Evolutionary conservation across 1,140 invertebrate species (phyloP), one percentile per base, ranked within the genome.

Genomic region (Drepana arcuata): DNA sequence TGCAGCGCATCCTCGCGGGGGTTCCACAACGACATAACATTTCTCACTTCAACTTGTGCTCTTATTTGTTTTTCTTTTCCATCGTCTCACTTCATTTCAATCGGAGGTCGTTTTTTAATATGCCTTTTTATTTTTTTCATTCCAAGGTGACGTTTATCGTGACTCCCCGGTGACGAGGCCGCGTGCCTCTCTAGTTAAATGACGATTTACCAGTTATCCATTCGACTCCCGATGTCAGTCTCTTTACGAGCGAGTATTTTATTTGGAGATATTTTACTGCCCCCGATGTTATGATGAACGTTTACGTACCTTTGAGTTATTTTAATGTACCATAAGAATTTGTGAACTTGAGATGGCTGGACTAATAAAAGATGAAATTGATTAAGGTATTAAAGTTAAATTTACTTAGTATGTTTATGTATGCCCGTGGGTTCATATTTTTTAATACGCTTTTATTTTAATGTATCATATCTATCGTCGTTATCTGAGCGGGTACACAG

Each of bases 101-200:
- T 61, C 49, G 52, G 41, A 40, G 46, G 48, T 60, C 40, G 54
- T 69, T 73, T 72, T 68, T 68, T 67, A 60, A 63, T 65, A 64
- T 49, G 55, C 10, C 35, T 54, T 52, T 48, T 65, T 52, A 51
- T 63, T 73, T 72, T 49, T 78, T 75, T 66, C 71, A 75, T 79
- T 73, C 71, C 69, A 50, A 68, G 52, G 61, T 68, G 74, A 75
- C 74, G 63, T 75, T 75, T 72, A 75, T 73, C 64, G 71, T 55
- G 38, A 51, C 61, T 69, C 71, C 73, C 64, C 50, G 59, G 69
- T 59, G 66, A 67, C 55, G 49, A 49, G 42, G 53, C 50, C 41
- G 42, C 49, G 45, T 14, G 48, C 40, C 45, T 47, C 52, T 59
- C 57, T 66, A 60, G 55, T 56, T 66, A 68, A 68, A 69, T 57